These are phyloP conservation scores for Aphelinus atriplicis DNA, from an alignment of 1,140 invertebrate genomes.

Conservation along the genomic window DNA sequence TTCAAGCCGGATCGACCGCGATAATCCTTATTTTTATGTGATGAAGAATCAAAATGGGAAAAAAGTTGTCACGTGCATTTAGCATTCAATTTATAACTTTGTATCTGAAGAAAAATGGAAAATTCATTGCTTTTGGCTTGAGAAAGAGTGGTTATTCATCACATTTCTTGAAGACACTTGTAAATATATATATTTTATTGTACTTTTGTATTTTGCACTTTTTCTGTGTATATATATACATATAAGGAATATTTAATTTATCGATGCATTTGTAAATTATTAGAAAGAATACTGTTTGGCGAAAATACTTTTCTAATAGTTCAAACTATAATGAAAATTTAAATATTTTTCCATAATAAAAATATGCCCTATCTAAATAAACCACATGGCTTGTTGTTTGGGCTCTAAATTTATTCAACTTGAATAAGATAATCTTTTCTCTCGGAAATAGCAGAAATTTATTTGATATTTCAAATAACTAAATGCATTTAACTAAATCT, in stretches of 20 bases:
- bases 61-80: neutral
- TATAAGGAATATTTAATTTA: slow-evolving; percentile 13
- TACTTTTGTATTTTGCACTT: slow-evolving; percentile 24
- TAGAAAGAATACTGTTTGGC: neutral
- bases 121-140: neutral
- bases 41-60: neutral
- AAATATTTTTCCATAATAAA: neutral
- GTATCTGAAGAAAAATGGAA: neutral
- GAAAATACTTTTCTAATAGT: too few relatives aligned
- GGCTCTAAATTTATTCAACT: too few relatives aligned
- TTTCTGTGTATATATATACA: slow-evolving; percentile 7
- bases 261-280: slow-evolving; percentile 19
- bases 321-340: neutral
- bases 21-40: neutral
- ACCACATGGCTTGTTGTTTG: too few relatives aligned
- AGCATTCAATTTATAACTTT: neutral
- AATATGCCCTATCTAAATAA: too few relatives aligned
- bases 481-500: neutral
- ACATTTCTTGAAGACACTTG: neutral
- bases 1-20: neutral
- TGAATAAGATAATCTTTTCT: too few relatives aligned
- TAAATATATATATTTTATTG: slow-evolving; percentile 16
- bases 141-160: neutral
- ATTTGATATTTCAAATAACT: too few relatives aligned
- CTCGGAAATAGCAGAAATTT: too few relatives aligned